Percentiles rank a stretch among this genome's conserved stretches.
These are phyloP conservation scores for Opisthograptis luteolata DNA, from an alignment of 2,888 invertebrate species.

Conservation along the genomic window DNA sequence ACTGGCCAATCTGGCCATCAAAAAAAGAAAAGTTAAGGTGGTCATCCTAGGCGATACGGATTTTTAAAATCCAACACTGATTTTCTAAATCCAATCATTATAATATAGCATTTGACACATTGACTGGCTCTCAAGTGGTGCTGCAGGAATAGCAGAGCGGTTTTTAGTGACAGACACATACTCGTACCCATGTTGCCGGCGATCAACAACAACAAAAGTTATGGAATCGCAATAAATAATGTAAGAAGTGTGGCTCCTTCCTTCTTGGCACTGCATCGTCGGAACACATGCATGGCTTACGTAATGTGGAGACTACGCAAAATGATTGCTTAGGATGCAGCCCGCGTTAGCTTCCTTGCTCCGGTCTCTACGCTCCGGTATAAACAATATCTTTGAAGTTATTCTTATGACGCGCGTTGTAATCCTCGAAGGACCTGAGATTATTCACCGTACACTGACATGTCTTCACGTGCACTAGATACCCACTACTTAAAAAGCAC, in stretches of 20 bases:
- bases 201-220: constrained; percentile 21
- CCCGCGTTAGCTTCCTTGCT: constrained; percentile 53
- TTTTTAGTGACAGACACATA: no score
- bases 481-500: no score
- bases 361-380: constrained; percentile 26
- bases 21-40: no score
- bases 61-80: no score
- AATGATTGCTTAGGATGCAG: constrained; percentile 44
- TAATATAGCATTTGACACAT: no score
- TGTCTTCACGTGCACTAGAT: neutral
- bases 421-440: constrained; percentile 35
- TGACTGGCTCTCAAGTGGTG: no score
- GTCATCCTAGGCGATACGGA: no score
- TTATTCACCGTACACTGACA: constrained; percentile 13
- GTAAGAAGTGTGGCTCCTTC: constrained; percentile 52
- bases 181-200: constrained; percentile 1
- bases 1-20: no score
- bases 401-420: constrained; percentile 45
- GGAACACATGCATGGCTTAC: constrained; percentile 51
- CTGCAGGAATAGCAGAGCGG: no score
- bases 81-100: no score
- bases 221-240: constrained; percentile 39
- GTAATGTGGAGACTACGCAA: constrained; percentile 55
- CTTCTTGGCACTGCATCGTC: constrained; percentile 58
- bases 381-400: constrained; percentile 29